Base-by-base conservation (phyloP, 2,888 invertebrate genomes). In the Drosophila stalkeri region DNA sequence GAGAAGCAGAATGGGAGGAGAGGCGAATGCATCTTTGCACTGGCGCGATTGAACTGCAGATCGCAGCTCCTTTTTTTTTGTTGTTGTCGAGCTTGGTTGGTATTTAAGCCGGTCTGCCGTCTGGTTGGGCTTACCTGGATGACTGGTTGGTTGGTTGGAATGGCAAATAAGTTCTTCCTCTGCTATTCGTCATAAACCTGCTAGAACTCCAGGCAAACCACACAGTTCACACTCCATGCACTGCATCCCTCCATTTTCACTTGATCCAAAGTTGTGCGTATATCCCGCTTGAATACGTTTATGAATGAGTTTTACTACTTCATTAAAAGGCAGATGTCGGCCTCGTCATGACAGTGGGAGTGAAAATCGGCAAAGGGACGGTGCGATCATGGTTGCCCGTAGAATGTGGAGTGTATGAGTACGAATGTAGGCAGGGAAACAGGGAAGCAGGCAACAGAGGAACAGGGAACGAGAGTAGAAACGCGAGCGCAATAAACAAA, bases 241-340 rank as follows among this genome's bases (percentile, higher is more conserved):
- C 33, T 37, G 35, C 43, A 18, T 51, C 64, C 47, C 62, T 60
- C 47, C 55, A 69, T 69, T 70, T 77, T 78, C 65, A 74, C 77
- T 78, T 77, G 63, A 78, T 65, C 56, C 70, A 64, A 49, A 71
- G 63, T n/a, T 69, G 68, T 67, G 68, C 65, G 69, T 72, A 70
- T 64, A 63, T 77, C 77, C 79, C 61, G 75, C 71, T 79, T 90
- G 90, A 89, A 85, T 86, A 84, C 82, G 87, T 92, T 92, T 92
- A 92, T 92, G 92, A 92, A 92, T 92, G 92, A 91, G 91, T 91
- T 92, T 92, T 92, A 92, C 93, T 92, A 92, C 93, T 92, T 92
- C 92, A 92, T 92, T 92, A 92, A 92, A 92, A 90, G 61, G 71
- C 75, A 79, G 73, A 73, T 81, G 76, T 79, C 72, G 68, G 81